Conservation (phyloP, 1,140 invertebrate species). For the Lordiphosa stackelbergi region DNA sequence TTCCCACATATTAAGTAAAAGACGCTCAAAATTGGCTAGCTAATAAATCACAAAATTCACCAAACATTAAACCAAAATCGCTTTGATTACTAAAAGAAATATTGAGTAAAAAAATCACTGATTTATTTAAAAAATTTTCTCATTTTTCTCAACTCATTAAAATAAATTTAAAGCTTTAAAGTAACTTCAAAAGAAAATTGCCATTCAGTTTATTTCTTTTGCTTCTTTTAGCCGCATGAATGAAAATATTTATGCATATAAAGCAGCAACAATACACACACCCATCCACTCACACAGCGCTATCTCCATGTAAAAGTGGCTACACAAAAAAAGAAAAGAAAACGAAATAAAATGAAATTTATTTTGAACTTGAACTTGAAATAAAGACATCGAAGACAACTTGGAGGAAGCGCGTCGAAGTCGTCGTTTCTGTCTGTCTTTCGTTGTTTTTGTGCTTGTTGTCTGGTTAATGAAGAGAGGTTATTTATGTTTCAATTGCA, state of each 20-base stretch:
- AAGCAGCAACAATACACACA: slow-evolving; percentile 31
- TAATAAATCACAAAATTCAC: no score
- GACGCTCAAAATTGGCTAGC: no score
- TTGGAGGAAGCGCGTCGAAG: slow-evolving; percentile 8
- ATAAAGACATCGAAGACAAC: slow-evolving; percentile 62
- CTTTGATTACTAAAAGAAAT: no score
- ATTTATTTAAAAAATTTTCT: no score
- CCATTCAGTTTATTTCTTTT: background rate
- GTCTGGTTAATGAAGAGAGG: background rate
- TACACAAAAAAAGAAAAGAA: slow-evolving; percentile 34
- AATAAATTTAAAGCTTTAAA: no score
- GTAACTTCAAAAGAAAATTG: no score
- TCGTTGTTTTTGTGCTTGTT: slow-evolving; percentile 14
- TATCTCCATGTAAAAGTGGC: slow-evolving; percentile 33
- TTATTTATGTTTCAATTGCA: background rate
- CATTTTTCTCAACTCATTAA: no score
- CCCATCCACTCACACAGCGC: slow-evolving; percentile 25
- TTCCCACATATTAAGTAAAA: no score
- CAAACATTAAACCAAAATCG: no score
- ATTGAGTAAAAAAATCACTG: no score
- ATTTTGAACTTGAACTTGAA: slow-evolving; percentile 75
- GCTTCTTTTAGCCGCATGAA: slow-evolving; percentile 29
- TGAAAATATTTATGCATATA: slow-evolving; percentile 71
- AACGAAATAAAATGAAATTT: slow-evolving; percentile 71
- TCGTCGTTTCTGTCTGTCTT: slow-evolving; percentile 26